Base-by-base conservation (phyloP, 2,888 invertebrate species). In the Himalopsyche anomala region DNA sequence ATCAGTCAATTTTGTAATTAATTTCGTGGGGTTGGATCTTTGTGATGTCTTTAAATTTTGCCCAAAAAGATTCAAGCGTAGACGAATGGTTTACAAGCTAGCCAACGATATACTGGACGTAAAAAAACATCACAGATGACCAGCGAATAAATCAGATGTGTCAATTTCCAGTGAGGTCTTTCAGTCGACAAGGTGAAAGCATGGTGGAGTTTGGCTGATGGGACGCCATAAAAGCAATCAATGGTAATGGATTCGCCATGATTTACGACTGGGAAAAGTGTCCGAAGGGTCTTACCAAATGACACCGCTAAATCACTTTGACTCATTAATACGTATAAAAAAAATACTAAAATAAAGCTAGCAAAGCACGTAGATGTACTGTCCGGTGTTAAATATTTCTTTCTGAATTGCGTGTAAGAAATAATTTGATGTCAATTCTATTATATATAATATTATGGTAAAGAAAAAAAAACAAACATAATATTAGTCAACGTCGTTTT, bases 281-380 rank as follows among this genome's bases (percentile, higher is more conserved):
- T 62, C 62, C 62, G 19, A 62, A 62, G 19, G 62, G 62, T 28
- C 62, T 19, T 15, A 62, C 62, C 11, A 62, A 62, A 28, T 28
- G 62, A 62, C 62, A 62, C n/a, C 62, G 11, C 62, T 62, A 62
- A 62, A 62, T 62, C 62, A 62, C 62, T 62, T 62, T 28, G 62
- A 62, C 62, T 62, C 62, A 62, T 62, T 62, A 62, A 62, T 62
- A 19, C 62, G 62, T 62, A 28, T 62, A 62, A 62, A 62, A n/a
- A 62, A 62, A 62, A 51, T 51, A 4, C 15, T 51, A 51, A 62
- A 62, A 28, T 56, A n/a, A n/a, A 28, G 19, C 62, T 28, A 6
- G 62, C n/a, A 62, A 62, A 19, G 5, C 62, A 62, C 62, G 62
- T 62, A 62, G 19, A 19, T 51, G 51, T 19, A 19, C 15, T 19